Base-by-base conservation (phyloP, 2,797 vertebrate genomes). In the Neopelma chrysocephalum region DNA sequence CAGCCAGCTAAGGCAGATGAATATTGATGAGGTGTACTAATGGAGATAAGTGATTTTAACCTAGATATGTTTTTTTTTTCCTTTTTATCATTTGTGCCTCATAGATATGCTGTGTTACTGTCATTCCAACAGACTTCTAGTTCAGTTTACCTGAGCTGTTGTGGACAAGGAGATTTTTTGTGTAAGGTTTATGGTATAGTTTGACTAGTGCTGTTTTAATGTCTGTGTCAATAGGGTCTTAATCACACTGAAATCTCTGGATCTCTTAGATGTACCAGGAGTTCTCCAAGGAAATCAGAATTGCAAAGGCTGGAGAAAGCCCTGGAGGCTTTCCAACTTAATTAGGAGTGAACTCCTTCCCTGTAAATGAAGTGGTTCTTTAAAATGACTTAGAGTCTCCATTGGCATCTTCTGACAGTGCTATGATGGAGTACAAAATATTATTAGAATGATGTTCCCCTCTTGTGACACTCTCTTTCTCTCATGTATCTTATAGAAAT, bases 201-300 rank as follows among this genome's bases (percentile, higher is more conserved):
- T 92, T 89, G 65, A 78, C 71, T 90, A 90, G 81, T 4, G 4
- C 71, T 5, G 2, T 95, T 95, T 93, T 94, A 95, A 97, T 78
- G 85, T 85, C 90, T 95, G 72, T 96, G 94, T 97, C 95, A 94
- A 94, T 45, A 90, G 78, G 83, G 78, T 79, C 86, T 93, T 97
- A 97, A 96, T 96, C 92, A 90, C 71, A 61, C 42, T 75, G 84
- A 92, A 96, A 96, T 97, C 96, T 94, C 88, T 85, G 71, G 65
- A 93, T 96, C 88, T 92, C 89, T 94, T 61, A 94, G 93, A 94
- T 94, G 96, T 96, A 93, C 80, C 86, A 87, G 70, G 88, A 90
- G 71, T 95, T 92, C 95, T 94, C 94, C n/a, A 77, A 96, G 96
- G 96, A 97, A 97, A 96, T 96, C 93, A 96, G 86, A 95, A 97